Evolutionary conservation across 2,888 invertebrate species (phyloP), one percentile per base, ranked within the genome.

Genomic region (Drosophila crucigera): DNA sequence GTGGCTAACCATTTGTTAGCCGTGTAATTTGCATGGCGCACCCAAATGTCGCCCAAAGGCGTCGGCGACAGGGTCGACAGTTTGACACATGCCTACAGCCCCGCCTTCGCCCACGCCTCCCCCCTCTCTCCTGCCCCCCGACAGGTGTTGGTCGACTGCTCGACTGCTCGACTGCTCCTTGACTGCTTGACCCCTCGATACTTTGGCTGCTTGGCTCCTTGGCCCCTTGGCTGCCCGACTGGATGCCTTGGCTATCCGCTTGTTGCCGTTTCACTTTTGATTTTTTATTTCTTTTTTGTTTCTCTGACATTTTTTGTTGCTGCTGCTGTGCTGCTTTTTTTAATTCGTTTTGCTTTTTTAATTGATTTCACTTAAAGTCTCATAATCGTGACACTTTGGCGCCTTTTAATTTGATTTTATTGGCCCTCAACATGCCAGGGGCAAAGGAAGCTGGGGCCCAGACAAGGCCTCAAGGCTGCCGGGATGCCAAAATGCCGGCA

Each of bases 341-440:
- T 33, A 30, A 25, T 50, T 62, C 63, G 16, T 35, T 70, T 65
- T 41, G 33, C 59, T 64, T 76, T 64, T 85, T 87, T 90, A 88
- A 88, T 88, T 88, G 91, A 90, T 90, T 88, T 90, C 90, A 83
- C 82, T 90, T 89, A 83, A 78, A 80, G 86, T 77, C 87, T 77
- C 87, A 90, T 88, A 89, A 88, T 88, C 87, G 86, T 83, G 89
- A 89, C 87, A 88, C 90, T 90, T 88, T 88, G 91, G 89, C 86
- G 90, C 89, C 89, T 86, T 90, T 90, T 90, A 88, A 88, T 90
- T 88, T 90, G 90, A 88, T 89, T 88, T 88, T 83, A 90, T 88
- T 87, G 89, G 89, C 76, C 81, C 75, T 82, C 76, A 73, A 74
- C 82, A 82, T 82, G 88, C 73, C 82, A 70, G 68, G 6, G 54